Conservation (phyloP, 2,113 vertebrate species). For the Ptyas mucosa region DNA sequence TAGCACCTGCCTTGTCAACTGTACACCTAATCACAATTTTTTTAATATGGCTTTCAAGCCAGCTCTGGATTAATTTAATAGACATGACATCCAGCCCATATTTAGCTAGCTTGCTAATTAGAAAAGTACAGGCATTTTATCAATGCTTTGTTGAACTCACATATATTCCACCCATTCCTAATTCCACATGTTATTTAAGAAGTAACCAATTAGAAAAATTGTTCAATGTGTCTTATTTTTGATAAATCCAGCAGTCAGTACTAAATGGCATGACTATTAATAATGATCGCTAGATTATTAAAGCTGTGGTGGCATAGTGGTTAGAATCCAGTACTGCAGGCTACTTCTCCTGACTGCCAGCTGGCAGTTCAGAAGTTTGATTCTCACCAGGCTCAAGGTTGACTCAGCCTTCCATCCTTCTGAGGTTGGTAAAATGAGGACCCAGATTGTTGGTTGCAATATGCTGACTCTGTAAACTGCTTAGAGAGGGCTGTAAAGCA, state of each 20-base stretch:
- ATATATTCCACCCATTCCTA: background rate
- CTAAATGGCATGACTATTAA: background rate
- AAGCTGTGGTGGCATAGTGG: too few species aligned
- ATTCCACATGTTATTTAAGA: background rate
- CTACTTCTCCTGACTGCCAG: too few species aligned
- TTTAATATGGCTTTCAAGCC: background rate
- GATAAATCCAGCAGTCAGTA: background rate
- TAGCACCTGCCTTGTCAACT: background rate
- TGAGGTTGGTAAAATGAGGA: too few species aligned
- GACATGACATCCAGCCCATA: background rate
- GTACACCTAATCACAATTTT: too few species aligned
- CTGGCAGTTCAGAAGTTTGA: too few species aligned
- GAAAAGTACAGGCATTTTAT: background rate
- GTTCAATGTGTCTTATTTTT: background rate
- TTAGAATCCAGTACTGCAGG: too few species aligned
- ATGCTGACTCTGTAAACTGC: too few species aligned
- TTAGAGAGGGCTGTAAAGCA: too few species aligned
- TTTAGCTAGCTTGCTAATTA: background rate
- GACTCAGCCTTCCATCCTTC: too few species aligned
- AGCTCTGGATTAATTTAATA: background rate
- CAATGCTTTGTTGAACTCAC: background rate
- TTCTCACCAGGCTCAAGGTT: too few species aligned
- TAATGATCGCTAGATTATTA: background rate
- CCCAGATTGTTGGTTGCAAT: too few species aligned
- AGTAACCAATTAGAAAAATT: background rate